These are phyloP conservation scores for Spialia ferax DNA, from an alignment of 2,888 invertebrate species.

Conservation along the genomic window DNA sequence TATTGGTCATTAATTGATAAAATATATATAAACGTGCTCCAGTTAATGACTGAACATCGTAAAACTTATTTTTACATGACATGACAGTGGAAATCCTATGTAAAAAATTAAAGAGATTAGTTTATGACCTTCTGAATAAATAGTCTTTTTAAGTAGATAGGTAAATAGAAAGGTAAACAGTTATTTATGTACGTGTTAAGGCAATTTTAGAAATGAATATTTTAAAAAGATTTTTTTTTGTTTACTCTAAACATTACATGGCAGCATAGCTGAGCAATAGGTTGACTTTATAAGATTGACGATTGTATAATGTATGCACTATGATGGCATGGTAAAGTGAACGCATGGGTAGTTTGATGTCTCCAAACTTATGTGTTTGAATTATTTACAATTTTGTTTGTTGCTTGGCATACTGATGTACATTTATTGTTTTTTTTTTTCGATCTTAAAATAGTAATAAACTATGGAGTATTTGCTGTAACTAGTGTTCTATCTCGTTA, in stretches of 20 bases:
- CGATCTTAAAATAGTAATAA: constrained; percentile 7
- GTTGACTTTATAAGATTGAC: neutral
- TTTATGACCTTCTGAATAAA: constrained; percentile 52
- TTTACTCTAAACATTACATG: neutral
- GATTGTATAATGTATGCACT: neutral
- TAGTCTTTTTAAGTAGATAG: constrained; percentile 75
- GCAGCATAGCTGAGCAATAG: neutral
- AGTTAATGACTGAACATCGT: constrained; percentile 25
- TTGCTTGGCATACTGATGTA: constrained; percentile 1
- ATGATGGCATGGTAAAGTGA: constrained; percentile 9
- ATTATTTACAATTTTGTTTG: neutral
- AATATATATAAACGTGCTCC: constrained; percentile 4
- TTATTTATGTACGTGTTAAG: constrained; percentile 58
- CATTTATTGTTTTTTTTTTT: constrained; percentile 1
- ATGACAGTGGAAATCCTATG: constrained; percentile 31
- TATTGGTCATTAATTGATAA: constrained; percentile 21
- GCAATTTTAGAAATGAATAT: neutral
- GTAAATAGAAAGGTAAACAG: constrained; percentile 62
- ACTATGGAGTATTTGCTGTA: constrained; percentile 17
- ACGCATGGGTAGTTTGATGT: neutral
- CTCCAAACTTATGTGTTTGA: neutral
- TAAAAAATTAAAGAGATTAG: constrained; percentile 45
- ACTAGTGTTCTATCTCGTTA: constrained; percentile 29
- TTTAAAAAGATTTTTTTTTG: neutral
- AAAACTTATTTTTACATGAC: constrained; percentile 23